These are phyloP conservation scores for Trididemnum miniatum DNA, from an alignment of 23 tunicate species.

Conservation along the genomic window DNA sequence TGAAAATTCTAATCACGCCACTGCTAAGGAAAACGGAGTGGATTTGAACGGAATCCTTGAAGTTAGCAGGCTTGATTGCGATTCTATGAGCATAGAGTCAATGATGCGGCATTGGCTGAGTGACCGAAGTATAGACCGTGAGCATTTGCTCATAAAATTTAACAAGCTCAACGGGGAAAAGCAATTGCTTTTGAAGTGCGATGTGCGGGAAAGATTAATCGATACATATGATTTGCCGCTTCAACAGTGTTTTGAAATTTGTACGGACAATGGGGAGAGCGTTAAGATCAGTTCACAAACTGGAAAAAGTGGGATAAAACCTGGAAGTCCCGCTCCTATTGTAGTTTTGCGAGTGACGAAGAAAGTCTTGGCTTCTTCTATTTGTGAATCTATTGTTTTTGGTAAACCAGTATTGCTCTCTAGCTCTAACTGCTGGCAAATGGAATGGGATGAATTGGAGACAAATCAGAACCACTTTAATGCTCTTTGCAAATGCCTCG, in stretches of 20 bases:
- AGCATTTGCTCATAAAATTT: conserved; percentile 65
- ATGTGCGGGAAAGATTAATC: conserved; percentile 51
- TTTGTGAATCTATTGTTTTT: conserved; percentile 79
- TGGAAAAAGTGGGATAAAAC: background rate
- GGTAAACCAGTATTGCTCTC: conserved; percentile 53
- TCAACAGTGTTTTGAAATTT: conserved; percentile 25
- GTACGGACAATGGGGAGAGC: background rate
- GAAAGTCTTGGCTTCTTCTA: conserved; percentile 17
- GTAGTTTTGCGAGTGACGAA: conserved; percentile 36
- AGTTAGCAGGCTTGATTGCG: conserved; percentile 41
- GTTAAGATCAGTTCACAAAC: background rate
- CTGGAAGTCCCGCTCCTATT: conserved; percentile 35
- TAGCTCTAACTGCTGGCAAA: conserved; percentile 84
- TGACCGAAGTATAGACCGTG: conserved; percentile 66
- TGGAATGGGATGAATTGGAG: conserved; percentile 95
- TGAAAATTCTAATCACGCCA: background rate
- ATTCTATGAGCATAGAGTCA: conserved; percentile 38
- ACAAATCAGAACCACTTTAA: conserved; percentile 63
- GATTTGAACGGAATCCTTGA: conserved; percentile 55
- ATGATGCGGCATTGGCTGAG: conserved; percentile 56
- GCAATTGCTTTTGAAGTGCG: conserved; percentile 60
- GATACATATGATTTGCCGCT: conserved; percentile 57
- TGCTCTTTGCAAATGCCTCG: conserved; percentile 51
- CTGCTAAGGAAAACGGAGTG: background rate
- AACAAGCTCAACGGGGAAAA: background rate